Evolutionary conservation across 2,113 vertebrate genomes (phyloP).

Genomic region (Xiphophorus couchianus): DNA sequence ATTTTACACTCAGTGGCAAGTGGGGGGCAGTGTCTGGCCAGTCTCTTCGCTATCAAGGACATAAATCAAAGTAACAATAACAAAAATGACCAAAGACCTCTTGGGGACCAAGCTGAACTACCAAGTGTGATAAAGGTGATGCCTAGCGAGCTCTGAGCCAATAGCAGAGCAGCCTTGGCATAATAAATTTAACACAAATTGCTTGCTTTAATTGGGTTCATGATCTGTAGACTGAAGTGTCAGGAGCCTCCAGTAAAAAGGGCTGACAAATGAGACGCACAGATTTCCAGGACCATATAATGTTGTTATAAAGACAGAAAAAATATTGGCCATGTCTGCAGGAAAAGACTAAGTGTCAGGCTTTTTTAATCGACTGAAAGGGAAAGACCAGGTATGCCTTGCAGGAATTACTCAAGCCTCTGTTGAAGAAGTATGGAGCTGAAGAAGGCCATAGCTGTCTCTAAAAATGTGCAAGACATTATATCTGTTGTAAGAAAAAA

Average conservation of each 20-base stretch:
- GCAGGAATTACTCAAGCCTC: constrained; percentile 39
- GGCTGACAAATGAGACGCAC: constrained; percentile 70
- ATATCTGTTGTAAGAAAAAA: neutral
- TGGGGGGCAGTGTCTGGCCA: constrained; percentile 43
- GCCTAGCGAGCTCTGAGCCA: constrained; percentile 61
- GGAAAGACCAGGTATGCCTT: constrained; percentile 29
- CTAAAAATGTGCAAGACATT: neutral
- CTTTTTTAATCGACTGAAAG: constrained; percentile 44
- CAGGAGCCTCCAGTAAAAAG: constrained; percentile 70
- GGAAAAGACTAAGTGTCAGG: constrained; percentile 57
- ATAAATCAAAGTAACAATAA: constrained; percentile 79
- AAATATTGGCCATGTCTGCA: constrained; percentile 61
- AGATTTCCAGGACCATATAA: constrained; percentile 62
- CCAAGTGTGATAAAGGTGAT: constrained; percentile 61
- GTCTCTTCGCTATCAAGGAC: constrained; percentile 49
- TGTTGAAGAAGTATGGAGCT: constrained; percentile 4
- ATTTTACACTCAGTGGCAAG: constrained; percentile 60
- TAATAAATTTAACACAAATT: constrained; percentile 79
- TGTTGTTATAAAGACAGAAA: constrained; percentile 72
- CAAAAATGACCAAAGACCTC: constrained; percentile 66
- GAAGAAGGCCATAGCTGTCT: neutral
- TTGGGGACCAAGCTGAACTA: constrained; percentile 37
- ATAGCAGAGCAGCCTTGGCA: constrained; percentile 35
- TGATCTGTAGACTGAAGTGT: constrained; percentile 75
- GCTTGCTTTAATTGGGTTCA: constrained; percentile 80